Evolutionary conservation across 1,140 invertebrate genomes (phyloP), one percentile per base, ranked within the genome.

Genomic region (Ceratina australensis): DNA sequence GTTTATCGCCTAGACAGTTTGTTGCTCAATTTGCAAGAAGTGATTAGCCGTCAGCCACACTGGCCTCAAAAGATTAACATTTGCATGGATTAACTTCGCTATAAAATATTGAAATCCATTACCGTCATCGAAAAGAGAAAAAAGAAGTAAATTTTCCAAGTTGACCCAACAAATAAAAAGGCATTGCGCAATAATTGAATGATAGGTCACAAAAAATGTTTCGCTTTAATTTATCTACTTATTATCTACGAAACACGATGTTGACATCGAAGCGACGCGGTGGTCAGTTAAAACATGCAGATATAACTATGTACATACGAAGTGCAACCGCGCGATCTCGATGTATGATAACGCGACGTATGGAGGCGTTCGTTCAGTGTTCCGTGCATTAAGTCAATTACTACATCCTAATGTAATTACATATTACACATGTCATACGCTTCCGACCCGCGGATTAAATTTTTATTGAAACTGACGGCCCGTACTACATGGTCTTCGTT

Each of bases 381-480:
- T 76, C 76, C 72, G 24, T 60, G 67, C 81, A 86, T 87, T 86
- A 86, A 85, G 83, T 67, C 86, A 87, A 88, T 89, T 88, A 89
- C 81, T 78, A 63, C 82, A 71, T 78, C 76, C 81, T 84, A 88
- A 87, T 75, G 75, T 87, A 87, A 89, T 89, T 86, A 83, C 81
- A 42, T 42, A 42, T 42, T 42, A 42, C 33, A 42, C 82, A 66
- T 78, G 83, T 79, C 78, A 82, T 64, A 79, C 67, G 79, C 76
- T 88, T 88, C 86, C 86, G 86, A 78, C 80, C 73, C 24, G 42
- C 73, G 72, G 76, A 84, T 83, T 74, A 54, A 80, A 66, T 74
- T 67, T 81, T 85, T 74, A 85, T 85, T 85, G 54, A 75, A 83
- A 50, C 67, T 59, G 63, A 85, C 63, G 68, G 54, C 33, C 12